Conservation (phyloP, 2,888 invertebrate species). For the Pseudolycoriella hygida region DNA sequence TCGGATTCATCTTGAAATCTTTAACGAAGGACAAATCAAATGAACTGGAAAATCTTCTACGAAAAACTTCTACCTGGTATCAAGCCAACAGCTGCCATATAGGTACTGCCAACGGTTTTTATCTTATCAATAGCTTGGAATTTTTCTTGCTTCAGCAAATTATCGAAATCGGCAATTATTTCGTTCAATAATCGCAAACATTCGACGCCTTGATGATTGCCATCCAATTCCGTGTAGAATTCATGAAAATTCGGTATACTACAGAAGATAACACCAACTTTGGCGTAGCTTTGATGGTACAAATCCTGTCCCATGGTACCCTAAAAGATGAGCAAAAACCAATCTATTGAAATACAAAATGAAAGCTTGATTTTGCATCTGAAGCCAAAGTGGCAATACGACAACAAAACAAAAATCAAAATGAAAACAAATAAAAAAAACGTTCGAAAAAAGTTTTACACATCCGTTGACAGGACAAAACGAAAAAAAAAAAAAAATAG, state of each 20-base stretch:
- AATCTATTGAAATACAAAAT: too few species aligned
- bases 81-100: conserved; percentile 83
- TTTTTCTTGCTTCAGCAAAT: conserved; percentile 58
- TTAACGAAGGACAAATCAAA: not conserved
- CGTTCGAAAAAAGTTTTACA: too few species aligned
- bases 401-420: too few species aligned
- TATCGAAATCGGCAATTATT: conserved; percentile 83
- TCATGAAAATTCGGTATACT: conserved; percentile 89
- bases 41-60: not conserved
- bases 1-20: conserved; percentile 28
- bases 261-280: conserved; percentile 81
- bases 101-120: conserved; percentile 83
- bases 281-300: conserved; percentile 82
- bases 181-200: conserved; percentile 76
- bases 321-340: conserved; percentile 21
- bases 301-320: conserved; percentile 58
- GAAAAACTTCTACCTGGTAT: conserved; percentile 49
- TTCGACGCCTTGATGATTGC: conserved; percentile 82
- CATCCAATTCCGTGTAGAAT: conserved; percentile 83
- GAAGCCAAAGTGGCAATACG: too few species aligned
- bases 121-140: conserved; percentile 83
- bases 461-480: too few species aligned
- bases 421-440: too few species aligned
- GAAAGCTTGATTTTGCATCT: too few species aligned
- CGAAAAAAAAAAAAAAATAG: too few species aligned